phyloP scores from a whole-genome alignment of 1,140 invertebrate genomes.

The Hycleus phaleratus region DNA sequence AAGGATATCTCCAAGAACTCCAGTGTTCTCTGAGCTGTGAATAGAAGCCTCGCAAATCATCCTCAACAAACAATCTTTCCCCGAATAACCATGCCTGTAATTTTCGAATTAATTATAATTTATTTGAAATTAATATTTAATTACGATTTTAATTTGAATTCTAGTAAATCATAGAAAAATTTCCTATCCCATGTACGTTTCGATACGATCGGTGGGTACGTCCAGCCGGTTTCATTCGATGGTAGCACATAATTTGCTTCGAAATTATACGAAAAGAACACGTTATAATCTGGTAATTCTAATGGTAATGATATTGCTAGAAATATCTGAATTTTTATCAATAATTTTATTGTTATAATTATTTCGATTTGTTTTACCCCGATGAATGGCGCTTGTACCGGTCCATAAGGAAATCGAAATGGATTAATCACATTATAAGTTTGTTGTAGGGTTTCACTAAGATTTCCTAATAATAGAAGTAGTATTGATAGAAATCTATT shows the following conservation, averaged over 20 bases:
- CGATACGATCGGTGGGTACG: slow-evolving; percentile 30
- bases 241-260: slow-evolving; percentile 58
- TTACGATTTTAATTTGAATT: slow-evolving; percentile 34
- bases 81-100: slow-evolving; percentile 43
- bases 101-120: slow-evolving; percentile 2
- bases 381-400: slow-evolving; percentile 20
- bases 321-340: slow-evolving; percentile 44
- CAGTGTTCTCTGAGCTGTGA: slow-evolving; percentile 41
- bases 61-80: slow-evolving; percentile 43
- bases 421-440: slow-evolving; percentile 6
- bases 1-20: slow-evolving; percentile 44
- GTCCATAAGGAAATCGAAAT: slow-evolving; percentile 20
- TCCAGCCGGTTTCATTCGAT: slow-evolving; percentile 29
- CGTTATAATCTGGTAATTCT: slow-evolving; percentile 58
- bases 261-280: slow-evolving; percentile 69
- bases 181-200: slow-evolving; percentile 23
- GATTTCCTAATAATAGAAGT: neutral
- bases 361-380: slow-evolving; percentile 15
- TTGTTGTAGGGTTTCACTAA: no score
- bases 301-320: slow-evolving; percentile 64
- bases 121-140: slow-evolving; percentile 12
- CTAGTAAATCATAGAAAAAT: slow-evolving; percentile 28
- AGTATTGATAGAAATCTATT: slow-evolving; percentile 3
- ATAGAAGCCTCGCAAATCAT: slow-evolving; percentile 44
- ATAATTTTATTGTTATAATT: neutral